phyloP scores from a whole-genome alignment of 1,140 invertebrate genomes.

The Aporrectodea caliginosa region DNA sequence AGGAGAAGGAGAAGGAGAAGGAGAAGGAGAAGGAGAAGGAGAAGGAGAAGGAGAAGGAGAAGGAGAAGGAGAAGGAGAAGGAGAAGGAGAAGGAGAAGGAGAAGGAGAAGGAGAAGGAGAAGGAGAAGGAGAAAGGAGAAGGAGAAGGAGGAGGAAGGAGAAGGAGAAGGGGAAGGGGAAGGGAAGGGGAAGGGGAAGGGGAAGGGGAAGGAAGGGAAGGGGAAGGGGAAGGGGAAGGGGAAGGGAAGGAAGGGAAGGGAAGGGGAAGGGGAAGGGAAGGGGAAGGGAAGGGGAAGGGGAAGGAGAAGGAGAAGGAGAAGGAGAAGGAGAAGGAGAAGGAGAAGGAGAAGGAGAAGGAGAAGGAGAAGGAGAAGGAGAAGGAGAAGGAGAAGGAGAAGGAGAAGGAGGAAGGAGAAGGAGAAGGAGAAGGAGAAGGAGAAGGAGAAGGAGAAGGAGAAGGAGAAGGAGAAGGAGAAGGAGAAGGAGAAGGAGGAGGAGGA shows the following conservation, averaged over 20 bases:
- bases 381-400: constrained; percentile 7
- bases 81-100: constrained; percentile 11
- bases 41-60: too few species aligned
- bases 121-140: background rate
- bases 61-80: too few species aligned
- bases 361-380: constrained; percentile 6
- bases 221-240: background rate
- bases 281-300: background rate
- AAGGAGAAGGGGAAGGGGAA: background rate
- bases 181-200: background rate
- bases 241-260: background rate
- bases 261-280: background rate
- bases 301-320: constrained; percentile 13
- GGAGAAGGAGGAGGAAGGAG: background rate
- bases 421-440: background rate
- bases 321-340: constrained; percentile 6
- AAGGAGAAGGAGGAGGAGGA: constrained; percentile 46
- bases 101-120: constrained; percentile 8
- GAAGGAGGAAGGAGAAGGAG: background rate
- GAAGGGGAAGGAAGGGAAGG: background rate
- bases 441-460: too few species aligned
- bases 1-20: too few species aligned
- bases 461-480: constrained; percentile 40
- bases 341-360: constrained; percentile 4
- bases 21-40: too few species aligned